phyloP scores from a whole-genome alignment of 2,888 invertebrate species.

The Limenitis camilla region DNA sequence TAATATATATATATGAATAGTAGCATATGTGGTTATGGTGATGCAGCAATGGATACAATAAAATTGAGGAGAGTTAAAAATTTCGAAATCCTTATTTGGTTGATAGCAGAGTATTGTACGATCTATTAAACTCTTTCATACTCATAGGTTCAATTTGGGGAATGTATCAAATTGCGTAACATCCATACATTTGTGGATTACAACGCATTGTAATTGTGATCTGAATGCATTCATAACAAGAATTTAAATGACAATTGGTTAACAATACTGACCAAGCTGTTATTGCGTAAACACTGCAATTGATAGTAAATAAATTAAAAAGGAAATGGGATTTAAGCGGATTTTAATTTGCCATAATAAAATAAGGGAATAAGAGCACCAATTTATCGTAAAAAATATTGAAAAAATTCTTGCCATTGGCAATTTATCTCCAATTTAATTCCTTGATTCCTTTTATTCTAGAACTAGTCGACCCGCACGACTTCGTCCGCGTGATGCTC shows the following conservation, averaged over 20 bases:
- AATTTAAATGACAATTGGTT: conserved; percentile 36
- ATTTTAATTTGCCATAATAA: conserved; percentile 1
- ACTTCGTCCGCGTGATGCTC: no score
- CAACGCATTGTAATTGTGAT: conserved; percentile 38
- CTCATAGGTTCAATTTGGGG: conserved; percentile 59
- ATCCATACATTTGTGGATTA: conserved; percentile 33
- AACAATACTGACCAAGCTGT: conserved; percentile 16
- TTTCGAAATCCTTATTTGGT: conserved; percentile 18
- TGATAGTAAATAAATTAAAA: conserved; percentile 14
- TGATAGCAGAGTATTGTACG: conserved; percentile 53
- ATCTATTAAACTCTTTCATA: conserved; percentile 69
- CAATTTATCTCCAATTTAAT: no score
- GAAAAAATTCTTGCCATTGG: no score
- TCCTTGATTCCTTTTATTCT: no score
- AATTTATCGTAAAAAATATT: no score
- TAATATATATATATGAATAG: not conserved
- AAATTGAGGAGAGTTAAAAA: conserved; percentile 1
- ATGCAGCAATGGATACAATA: conserved; percentile 32
- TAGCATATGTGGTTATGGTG: not conserved
- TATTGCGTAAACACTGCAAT: conserved; percentile 14
- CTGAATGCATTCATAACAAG: conserved; percentile 38
- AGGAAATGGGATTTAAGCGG: conserved; percentile 5
- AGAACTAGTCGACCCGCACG: no score
- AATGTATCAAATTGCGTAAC: conserved; percentile 60
- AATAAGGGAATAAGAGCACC: no score